Percentiles rank a stretch among this genome's conserved stretches.
Evolutionary conservation across 2,113 vertebrate species (phyloP).

Genomic region (Xiphias gladius): DNA sequence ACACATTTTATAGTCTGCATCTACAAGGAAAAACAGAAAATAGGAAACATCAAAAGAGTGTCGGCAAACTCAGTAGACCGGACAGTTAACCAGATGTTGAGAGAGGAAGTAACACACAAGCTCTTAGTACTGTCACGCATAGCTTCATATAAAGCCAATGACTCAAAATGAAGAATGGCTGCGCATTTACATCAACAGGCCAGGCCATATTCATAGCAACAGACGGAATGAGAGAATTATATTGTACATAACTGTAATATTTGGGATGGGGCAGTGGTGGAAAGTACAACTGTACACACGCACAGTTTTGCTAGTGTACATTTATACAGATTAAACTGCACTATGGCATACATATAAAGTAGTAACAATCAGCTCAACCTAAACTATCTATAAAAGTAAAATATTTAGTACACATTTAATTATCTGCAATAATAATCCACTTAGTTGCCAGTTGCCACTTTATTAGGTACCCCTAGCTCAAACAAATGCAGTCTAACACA

Average conservation of each 20-base stretch:
- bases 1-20: constrained; percentile 99
- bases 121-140: background rate
- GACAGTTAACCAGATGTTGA: constrained; percentile 12
- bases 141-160: background rate
- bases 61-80: background rate
- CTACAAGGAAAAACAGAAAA: constrained; percentile 57
- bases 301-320: background rate
- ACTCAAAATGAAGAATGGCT: background rate
- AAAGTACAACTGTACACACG: background rate
- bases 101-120: constrained; percentile 38
- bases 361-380: background rate
- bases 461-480: no score
- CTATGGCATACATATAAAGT: background rate
- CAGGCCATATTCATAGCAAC: background rate
- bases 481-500: background rate
- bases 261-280: background rate
- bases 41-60: constrained; percentile 35
- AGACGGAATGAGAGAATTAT: background rate
- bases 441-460: background rate
- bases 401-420: no score
- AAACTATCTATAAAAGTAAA: no score
- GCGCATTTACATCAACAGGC: background rate
- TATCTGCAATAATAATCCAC: no score
- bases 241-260: background rate
- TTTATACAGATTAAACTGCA: background rate